phyloP scores from a whole-genome alignment of 2,888 invertebrate species.

The Melitaea athalia region DNA sequence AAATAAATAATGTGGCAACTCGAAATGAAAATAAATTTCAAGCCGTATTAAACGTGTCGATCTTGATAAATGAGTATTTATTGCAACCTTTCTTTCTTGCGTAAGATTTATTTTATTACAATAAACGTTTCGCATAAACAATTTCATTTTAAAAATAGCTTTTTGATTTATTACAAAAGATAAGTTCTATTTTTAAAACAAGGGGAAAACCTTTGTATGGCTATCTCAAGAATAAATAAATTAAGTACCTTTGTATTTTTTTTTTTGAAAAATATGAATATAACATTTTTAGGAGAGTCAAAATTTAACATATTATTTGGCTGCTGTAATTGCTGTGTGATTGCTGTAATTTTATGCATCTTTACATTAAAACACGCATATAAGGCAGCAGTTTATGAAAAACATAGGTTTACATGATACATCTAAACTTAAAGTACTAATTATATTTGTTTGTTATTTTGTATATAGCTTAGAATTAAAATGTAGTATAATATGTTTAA shows the following conservation, averaged over 20 bases:
- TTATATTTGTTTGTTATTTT: too few species aligned
- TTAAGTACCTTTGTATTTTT: not conserved
- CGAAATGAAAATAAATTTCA: not conserved
- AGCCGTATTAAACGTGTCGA: not conserved
- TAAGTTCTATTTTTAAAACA: not conserved
- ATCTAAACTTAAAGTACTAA: too few species aligned
- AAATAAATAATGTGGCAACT: not conserved
- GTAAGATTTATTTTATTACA: not conserved
- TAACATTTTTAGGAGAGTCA: too few species aligned
- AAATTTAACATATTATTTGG: too few species aligned
- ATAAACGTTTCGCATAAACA: not conserved
- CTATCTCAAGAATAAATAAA: not conserved
- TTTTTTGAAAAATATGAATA: not conserved
- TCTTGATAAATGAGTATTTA: slow-evolving; percentile 9
- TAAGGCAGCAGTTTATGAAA: too few species aligned
- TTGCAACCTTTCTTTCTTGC: not conserved
- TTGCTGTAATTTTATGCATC: too few species aligned
- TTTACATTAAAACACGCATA: too few species aligned
- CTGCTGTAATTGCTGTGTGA: too few species aligned
- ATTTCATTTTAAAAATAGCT: slow-evolving; percentile 4
- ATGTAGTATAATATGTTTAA: too few species aligned
- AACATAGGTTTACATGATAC: too few species aligned
- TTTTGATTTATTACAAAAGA: slow-evolving; percentile 3
- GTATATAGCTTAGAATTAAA: too few species aligned
- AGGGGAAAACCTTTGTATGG: not conserved